Percentiles rank a stretch among this genome's conserved stretches.
These are phyloP conservation scores for Hormaphis cornu DNA, from an alignment of 1,140 invertebrate genomes.

Conservation along the genomic window DNA sequence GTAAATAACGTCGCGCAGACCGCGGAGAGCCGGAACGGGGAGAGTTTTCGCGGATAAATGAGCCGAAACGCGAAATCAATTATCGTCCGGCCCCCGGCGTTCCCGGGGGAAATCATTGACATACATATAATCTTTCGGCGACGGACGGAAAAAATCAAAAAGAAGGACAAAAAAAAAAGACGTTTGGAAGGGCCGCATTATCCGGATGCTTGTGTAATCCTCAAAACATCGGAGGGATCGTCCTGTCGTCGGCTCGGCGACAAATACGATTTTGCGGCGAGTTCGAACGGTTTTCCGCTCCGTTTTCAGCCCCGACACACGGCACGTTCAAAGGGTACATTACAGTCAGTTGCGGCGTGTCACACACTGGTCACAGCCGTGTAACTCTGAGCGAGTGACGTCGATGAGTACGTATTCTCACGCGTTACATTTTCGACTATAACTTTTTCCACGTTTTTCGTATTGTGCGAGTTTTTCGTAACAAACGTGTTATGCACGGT, in stretches of 20 bases:
- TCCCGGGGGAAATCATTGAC: constrained; percentile 31
- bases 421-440: too few species aligned
- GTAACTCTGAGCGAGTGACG: too few species aligned
- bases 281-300: neutral
- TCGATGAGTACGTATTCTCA: too few species aligned
- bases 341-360: too few species aligned
- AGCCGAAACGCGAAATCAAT: constrained; percentile 27
- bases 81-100: neutral
- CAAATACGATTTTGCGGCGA: constrained; percentile 23
- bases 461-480: too few species aligned
- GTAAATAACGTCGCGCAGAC: neutral
- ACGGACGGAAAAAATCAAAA: neutral
- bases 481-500: too few species aligned
- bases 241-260: neutral
- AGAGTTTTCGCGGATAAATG: constrained; percentile 24
- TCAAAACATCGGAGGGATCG: constrained; percentile 12
- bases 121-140: constrained; percentile 25
- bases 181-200: constrained; percentile 14
- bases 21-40: neutral
- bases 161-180: neutral
- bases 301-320: too few species aligned
- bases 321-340: too few species aligned
- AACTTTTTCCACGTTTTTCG: too few species aligned
- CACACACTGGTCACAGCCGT: too few species aligned
- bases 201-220: constrained; percentile 17